Conservation (phyloP, 2,888 invertebrate genomes). For the Epirrita christyi region DNA sequence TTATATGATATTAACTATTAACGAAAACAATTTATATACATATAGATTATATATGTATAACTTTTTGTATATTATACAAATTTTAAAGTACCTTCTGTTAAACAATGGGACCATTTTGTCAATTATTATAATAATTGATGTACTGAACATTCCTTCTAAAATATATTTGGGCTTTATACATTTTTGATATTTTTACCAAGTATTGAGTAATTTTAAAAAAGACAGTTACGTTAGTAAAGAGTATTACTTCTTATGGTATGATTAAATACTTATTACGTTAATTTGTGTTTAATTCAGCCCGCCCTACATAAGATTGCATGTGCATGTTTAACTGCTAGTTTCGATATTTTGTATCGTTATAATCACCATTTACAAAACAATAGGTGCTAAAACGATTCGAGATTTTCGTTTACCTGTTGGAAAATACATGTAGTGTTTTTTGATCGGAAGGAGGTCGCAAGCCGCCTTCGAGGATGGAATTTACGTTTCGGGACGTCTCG, state of each 20-base stretch:
- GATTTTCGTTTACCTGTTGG: slow-evolving; percentile 4
- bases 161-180: slow-evolving; percentile 63
- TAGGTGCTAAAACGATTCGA: neutral
- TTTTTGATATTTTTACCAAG: slow-evolving; percentile 64
- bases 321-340: slow-evolving; percentile 12
- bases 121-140: slow-evolving; percentile 66
- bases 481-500: slow-evolving; percentile 53
- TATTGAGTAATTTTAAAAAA: slow-evolving; percentile 56
- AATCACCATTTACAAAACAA: neutral
- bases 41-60: slow-evolving; percentile 33
- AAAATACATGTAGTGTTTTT: slow-evolving; percentile 39
- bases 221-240: slow-evolving; percentile 75
- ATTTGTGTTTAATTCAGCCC: slow-evolving; percentile 32
- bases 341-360: slow-evolving; percentile 17
- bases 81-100: slow-evolving; percentile 68
- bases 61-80: slow-evolving; percentile 40
- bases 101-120: slow-evolving; percentile 69
- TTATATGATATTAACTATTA: slow-evolving; percentile 28
- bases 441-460: slow-evolving; percentile 42
- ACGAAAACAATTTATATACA: slow-evolving; percentile 25
- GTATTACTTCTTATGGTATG: slow-evolving; percentile 74
- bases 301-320: slow-evolving; percentile 9
- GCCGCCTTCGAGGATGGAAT: slow-evolving; percentile 46
- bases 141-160: slow-evolving; percentile 78
- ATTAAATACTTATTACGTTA: slow-evolving; percentile 75